Conservation (phyloP, 2,797 vertebrate genomes). For the Sebastes dallii region DNA sequence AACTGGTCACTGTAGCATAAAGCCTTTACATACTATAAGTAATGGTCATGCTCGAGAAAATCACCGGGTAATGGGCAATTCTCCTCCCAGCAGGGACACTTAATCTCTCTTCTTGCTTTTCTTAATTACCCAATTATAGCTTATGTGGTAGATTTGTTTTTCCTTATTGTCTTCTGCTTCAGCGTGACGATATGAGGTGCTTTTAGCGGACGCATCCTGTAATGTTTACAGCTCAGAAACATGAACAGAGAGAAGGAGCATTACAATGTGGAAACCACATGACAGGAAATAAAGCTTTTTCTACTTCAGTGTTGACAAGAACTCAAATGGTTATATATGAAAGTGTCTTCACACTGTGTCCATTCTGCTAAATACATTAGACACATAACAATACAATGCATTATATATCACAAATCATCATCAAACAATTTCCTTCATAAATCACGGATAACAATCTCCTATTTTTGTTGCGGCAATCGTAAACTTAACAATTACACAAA, state of each 20-base stretch:
- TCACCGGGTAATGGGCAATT: constrained; percentile 75
- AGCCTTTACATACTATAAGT: constrained; percentile 68
- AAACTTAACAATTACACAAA: background rate
- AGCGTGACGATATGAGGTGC: constrained; percentile 6
- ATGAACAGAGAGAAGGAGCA: background rate
- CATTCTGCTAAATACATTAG: background rate
- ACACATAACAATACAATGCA: background rate
- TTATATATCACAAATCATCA: background rate
- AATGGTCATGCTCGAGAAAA: constrained; percentile 72
- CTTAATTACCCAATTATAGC: constrained; percentile 79
- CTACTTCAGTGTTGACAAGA: background rate
- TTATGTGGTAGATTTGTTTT: constrained; percentile 67
- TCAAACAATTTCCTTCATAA: too few relatives aligned
- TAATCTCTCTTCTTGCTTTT: constrained; percentile 73
- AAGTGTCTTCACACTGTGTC: background rate
- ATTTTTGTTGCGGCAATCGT: background rate
- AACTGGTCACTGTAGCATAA: constrained; percentile 60
- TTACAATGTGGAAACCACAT: background rate
- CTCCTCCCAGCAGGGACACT: constrained; percentile 69
- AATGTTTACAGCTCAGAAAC: constrained; percentile 9
- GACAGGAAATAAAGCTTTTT: background rate
- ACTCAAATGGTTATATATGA: background rate
- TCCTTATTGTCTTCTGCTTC: constrained; percentile 44
- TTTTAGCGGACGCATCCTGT: background rate
- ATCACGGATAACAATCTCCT: background rate